A percentile compares a stretch with the other conserved stretches of the same genome.
These are phyloP conservation scores for Mechanitis mazaeus DNA, from an alignment of 2,888 invertebrate species.

Conservation along the genomic window DNA sequence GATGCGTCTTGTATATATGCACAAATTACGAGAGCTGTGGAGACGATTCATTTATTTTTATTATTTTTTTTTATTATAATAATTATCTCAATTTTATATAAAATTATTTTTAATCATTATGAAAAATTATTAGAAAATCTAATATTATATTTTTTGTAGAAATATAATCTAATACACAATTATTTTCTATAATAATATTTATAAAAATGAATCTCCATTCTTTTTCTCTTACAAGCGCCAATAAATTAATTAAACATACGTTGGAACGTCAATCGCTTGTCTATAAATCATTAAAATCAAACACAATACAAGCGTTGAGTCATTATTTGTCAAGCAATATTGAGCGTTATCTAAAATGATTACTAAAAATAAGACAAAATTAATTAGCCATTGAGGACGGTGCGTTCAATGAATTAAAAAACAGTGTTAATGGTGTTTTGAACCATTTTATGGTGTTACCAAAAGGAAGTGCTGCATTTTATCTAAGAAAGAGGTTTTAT, in stretches of 20 bases:
- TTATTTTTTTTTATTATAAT: neutral
- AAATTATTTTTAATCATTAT: too few species aligned
- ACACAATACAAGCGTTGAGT: constrained; percentile 29
- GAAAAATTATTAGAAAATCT: too few species aligned
- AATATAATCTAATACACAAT: neutral
- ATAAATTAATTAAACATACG: constrained; percentile 68
- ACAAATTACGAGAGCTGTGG: constrained; percentile 29
- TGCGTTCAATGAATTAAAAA: constrained; percentile 68
- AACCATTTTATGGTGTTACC: constrained; percentile 63
- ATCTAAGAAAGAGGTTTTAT: constrained; percentile 62
- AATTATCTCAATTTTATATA: too few species aligned
- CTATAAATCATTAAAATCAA: constrained; percentile 41
- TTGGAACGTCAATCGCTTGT: constrained; percentile 71
- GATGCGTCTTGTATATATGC: constrained; percentile 69
- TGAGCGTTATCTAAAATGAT: constrained; percentile 38
- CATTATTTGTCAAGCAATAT: constrained; percentile 41
- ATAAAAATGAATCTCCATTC: constrained; percentile 39
- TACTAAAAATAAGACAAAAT: constrained; percentile 40
- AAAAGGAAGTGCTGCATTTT: constrained; percentile 61
- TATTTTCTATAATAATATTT: neutral
- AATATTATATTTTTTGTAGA: too few species aligned
- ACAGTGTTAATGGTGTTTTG: constrained; percentile 67
- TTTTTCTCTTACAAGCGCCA: constrained; percentile 67
- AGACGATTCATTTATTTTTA: constrained; percentile 27
- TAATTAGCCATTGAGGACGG: constrained; percentile 68